Conservation (phyloP, 30 jellyfish, hydroid and myxozoan species). For the Turritopsis rubra region DNA sequence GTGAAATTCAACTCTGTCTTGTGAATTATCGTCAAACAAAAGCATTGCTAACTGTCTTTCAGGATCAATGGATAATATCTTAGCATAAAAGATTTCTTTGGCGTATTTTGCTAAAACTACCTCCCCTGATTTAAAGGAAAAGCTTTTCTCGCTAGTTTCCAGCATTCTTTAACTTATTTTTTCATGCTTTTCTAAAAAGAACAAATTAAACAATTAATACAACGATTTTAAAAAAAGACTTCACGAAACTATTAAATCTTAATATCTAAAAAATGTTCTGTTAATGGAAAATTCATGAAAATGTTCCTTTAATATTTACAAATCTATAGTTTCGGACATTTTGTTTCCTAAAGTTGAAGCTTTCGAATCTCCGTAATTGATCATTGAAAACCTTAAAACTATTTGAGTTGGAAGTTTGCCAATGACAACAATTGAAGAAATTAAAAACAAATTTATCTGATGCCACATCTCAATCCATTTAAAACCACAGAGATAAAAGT, state of each 20-base stretch:
- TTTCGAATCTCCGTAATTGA: not conserved
- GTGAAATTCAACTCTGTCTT: constrained; percentile 48
- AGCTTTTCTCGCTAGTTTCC: not conserved
- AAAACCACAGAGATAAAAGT: not conserved
- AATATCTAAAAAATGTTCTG: too few relatives aligned
- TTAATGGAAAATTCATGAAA: too few relatives aligned
- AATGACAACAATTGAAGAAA: not conserved
- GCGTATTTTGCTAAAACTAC: constrained; percentile 82
- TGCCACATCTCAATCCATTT: not conserved
- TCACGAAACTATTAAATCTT: too few relatives aligned
- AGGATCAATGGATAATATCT: constrained; percentile 51
- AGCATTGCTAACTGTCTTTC: constrained; percentile 40
- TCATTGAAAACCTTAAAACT: not conserved
- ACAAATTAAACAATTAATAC: too few relatives aligned
- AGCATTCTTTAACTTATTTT: not conserved
- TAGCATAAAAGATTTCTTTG: constrained; percentile 74
- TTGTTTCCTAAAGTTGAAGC: too few relatives aligned
- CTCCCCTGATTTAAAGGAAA: constrained; percentile 33
- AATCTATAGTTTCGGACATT: too few relatives aligned
- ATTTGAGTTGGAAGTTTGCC: not conserved
- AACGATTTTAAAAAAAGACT: too few relatives aligned
- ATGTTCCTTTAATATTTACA: too few relatives aligned
- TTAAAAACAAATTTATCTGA: not conserved
- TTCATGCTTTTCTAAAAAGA: not conserved
- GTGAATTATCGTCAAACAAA: constrained; percentile 77